Evolutionary conservation across 1,140 invertebrate genomes (phyloP), one percentile per base, ranked within the genome.

Genomic region (Drosophila tsacasi): DNA sequence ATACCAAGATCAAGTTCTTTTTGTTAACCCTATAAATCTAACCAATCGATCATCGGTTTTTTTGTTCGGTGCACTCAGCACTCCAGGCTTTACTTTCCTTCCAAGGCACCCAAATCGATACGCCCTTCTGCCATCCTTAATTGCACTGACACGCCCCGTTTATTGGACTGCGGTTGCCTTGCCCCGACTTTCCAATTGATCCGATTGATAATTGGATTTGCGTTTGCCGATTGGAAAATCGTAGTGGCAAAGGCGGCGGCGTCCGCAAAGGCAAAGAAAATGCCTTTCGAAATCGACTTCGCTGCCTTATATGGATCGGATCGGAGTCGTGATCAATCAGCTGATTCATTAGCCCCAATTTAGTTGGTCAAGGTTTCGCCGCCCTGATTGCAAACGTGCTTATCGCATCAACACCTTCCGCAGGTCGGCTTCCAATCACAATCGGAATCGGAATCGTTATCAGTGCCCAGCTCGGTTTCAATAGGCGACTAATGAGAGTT

Each of bases 141-240:
- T 75, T 75, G 50, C 60, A 79, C 58, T 46, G 79, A 65, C 76
- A 86, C 83, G 83, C 83, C 83, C 71, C 67, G 30, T 74, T 83
- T 87, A 87, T 86, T 85, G 79, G 71, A 78, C 40, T 66, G 79
- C 73, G 73, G 79, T 84, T 69, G 55, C 72, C 39, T 46, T 40
- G 40, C 35, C 27, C 23, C 37, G 68, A 89, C 83, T 86, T 86
- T 86, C 84, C 83, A 86, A 87, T 87, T 75, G 72, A 75, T 86
- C 80, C 79, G 79, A 86, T 87, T 75, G 71, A 75, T 75, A 83
- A 86, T 76, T 86, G 84, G 76, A 86, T 82, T 82, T 86, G 42
- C 57, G 74, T 76, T 76, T 76, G 62, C 71, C 42, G 72, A 75
- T 75, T 75, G 72, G 71, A 49, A 75, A 62, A 74, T 23, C 57